phyloP scores from a whole-genome alignment of 2,797 vertebrate species.

The Crocidura indochinensis region DNA sequence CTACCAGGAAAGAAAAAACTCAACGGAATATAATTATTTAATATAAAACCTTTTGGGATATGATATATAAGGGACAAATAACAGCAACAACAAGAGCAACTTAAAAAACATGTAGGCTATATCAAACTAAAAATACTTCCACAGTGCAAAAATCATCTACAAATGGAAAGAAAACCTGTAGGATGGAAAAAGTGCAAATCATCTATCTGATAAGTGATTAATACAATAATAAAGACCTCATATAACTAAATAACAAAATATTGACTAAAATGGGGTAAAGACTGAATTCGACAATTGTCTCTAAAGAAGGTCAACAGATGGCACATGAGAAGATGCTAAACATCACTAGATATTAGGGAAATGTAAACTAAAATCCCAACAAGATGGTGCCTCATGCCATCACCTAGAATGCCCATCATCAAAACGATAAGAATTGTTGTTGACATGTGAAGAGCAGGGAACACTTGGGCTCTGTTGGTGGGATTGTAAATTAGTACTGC shows the following conservation, averaged over 20 bases:
- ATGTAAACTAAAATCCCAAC: neutral
- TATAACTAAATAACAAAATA: neutral
- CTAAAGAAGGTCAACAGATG: neutral
- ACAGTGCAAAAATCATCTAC: neutral
- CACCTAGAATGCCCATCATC: neutral
- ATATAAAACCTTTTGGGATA: neutral
- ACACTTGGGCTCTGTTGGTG: neutral
- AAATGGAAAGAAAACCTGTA: neutral
- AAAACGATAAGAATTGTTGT: neutral
- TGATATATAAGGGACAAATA: neutral
- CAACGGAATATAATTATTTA: neutral
- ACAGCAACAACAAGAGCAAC: neutral
- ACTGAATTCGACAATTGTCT: neutral
- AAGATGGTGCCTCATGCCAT: neutral
- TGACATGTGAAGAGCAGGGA: neutral
- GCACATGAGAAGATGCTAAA: neutral
- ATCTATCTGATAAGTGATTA: neutral
- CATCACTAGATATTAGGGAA: neutral
- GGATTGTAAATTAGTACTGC: neutral
- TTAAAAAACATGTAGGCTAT: too few relatives aligned
- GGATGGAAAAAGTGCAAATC: neutral
- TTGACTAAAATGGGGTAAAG: neutral
- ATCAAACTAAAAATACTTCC: neutral
- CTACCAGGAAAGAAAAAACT: neutral
- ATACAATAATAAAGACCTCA: neutral